Evolutionary conservation across 1,140 invertebrate species (phyloP).

Genomic region (Listronotus oregonensis): DNA sequence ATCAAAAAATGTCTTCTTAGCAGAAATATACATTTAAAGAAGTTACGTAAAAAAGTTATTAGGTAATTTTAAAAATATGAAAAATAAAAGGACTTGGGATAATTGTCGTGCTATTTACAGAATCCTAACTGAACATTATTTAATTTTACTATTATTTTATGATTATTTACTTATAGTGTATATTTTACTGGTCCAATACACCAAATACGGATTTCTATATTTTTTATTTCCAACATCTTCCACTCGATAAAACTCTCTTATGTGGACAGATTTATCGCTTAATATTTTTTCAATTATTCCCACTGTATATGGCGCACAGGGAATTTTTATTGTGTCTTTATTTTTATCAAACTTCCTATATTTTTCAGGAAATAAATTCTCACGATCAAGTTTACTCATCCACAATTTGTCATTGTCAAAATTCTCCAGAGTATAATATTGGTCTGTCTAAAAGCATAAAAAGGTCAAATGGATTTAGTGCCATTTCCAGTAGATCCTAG

Average conservation of each 20-base stretch:
- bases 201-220: conserved; percentile 71
- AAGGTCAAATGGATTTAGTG: background rate
- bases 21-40: too few relatives aligned
- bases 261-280: conserved; percentile 61
- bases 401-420: conserved; percentile 56
- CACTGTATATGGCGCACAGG: conserved; percentile 74
- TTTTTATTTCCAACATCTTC: conserved; percentile 68
- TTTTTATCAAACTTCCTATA: conserved; percentile 59
- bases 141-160: too few relatives aligned
- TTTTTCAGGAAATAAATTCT: conserved; percentile 77
- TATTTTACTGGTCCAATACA: conserved; percentile 78
- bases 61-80: too few relatives aligned
- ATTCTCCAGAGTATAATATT: conserved; percentile 46
- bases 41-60: too few relatives aligned
- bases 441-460: conserved; percentile 5
- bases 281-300: conserved; percentile 45
- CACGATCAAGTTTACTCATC: conserved; percentile 46
- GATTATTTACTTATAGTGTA: conserved; percentile 26
- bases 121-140: too few relatives aligned
- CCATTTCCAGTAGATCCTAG: too few relatives aligned
- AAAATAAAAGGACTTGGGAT: too few relatives aligned
- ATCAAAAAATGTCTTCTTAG: too few relatives aligned
- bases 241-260: conserved; percentile 76
- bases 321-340: conserved; percentile 71
- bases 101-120: too few relatives aligned